Evolutionary conservation across 2,113 vertebrate species (phyloP).

Genomic region (Saguinus imperator): DNA sequence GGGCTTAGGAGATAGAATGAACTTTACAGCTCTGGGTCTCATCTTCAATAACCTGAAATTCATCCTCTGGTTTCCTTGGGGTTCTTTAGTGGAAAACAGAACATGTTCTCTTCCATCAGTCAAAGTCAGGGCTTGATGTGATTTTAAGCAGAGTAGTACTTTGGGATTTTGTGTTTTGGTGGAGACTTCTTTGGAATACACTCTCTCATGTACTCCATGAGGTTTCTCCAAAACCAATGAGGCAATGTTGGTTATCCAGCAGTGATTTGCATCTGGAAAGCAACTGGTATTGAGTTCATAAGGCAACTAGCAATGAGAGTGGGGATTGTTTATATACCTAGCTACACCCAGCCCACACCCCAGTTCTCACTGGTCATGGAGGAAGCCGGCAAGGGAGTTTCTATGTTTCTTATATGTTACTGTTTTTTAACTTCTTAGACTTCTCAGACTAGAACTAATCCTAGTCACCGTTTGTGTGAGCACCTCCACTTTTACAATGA

Average conservation of each 20-base stretch:
- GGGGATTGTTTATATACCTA: neutral
- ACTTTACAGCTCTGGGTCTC: neutral
- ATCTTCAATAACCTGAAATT: neutral
- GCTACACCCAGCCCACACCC: too few species aligned
- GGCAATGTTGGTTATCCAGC: neutral
- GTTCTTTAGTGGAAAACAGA: neutral
- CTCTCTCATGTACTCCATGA: too few species aligned
- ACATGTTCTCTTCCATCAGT: neutral
- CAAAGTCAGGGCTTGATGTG: neutral
- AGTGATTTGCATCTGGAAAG: neutral
- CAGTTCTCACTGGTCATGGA: neutral
- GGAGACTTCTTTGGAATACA: neutral
- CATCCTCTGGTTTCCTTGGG: neutral
- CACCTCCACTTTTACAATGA: neutral
- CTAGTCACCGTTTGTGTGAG: neutral
- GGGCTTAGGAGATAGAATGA: neutral
- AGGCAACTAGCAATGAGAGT: neutral
- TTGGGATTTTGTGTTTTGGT: neutral
- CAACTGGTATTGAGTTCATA: neutral
- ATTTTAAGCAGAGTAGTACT: neutral
- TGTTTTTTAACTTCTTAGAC: neutral
- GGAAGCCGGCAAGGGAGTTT: neutral
- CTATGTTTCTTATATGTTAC: neutral
- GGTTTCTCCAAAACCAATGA: neutral
- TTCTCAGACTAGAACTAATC: neutral